phyloP scores from a whole-genome alignment of 2,888 invertebrate genomes.

The Ctena decussata region DNA sequence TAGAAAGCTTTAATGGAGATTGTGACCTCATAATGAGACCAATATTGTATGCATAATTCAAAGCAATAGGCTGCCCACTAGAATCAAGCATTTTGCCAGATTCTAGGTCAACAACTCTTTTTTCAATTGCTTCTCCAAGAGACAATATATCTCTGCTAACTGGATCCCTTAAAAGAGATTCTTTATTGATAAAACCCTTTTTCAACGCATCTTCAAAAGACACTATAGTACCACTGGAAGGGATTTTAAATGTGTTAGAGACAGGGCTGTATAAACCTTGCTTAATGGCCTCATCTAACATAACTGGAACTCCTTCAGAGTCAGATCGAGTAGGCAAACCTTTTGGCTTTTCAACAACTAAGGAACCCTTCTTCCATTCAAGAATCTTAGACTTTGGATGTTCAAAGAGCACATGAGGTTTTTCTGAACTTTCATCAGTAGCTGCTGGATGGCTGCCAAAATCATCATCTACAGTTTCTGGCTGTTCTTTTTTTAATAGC shows the following conservation, averaged over 20 bases:
- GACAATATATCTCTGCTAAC: slow-evolving; percentile 81
- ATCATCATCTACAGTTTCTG: neutral
- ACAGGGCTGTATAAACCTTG: slow-evolving; percentile 81
- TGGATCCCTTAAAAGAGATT: slow-evolving; percentile 81
- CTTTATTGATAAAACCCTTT: slow-evolving; percentile 76
- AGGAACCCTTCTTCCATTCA: neutral
- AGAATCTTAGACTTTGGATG: neutral
- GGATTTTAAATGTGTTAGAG: slow-evolving; percentile 75
- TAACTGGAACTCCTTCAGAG: slow-evolving; percentile 62
- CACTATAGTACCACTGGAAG: slow-evolving; percentile 68
- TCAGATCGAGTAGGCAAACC: neutral
- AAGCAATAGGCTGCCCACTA: slow-evolving; percentile 78
- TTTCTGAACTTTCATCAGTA: neutral
- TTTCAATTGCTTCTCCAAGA: slow-evolving; percentile 80
- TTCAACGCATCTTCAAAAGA: slow-evolving; percentile 80
- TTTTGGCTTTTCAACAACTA: neutral
- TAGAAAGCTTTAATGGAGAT: slow-evolving; percentile 78
- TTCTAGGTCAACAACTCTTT: slow-evolving; percentile 78
- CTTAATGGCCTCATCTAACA: slow-evolving; percentile 82
- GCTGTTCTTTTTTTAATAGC: neutral
- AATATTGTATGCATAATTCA: slow-evolving; percentile 81
- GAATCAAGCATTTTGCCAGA: slow-evolving; percentile 83
- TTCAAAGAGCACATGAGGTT: neutral
- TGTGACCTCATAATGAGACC: slow-evolving; percentile 80
- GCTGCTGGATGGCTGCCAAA: neutral